Evolutionary conservation across 2,888 invertebrate species (phyloP), one percentile per base, ranked within the genome.

Genomic region (Limnephilus rhombicus): DNA sequence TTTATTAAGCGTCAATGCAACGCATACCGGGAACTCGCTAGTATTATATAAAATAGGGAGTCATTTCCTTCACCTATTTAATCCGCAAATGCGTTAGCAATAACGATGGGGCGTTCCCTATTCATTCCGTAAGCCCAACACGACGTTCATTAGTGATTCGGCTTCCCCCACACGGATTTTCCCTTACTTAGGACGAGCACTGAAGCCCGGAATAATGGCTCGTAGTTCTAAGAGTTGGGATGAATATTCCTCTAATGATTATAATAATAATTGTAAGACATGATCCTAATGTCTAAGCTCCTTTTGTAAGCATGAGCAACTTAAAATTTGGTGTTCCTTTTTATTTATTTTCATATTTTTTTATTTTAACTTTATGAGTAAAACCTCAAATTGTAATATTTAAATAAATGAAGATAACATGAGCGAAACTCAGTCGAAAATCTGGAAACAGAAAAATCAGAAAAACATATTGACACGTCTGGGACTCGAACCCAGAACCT

Each of bases 51-150:
- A 45, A 45, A 12, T 45, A 45, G 45, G 45, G 11, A 45, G 45
- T 45, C 45, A 12, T 45, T 83, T 83, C 29, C 18, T 83, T 12
- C 9, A 29, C 29, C 31, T 2, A 13, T 82, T 82, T 82, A 83
- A 83, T 83, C 37, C 31, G 18, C 83, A 83, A 83, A 83, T 31
- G 83, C 29, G 83, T 83, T n/a, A 83, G 83, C 83, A 83, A 34
- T 83, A 37, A 83, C 3, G 31, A 83, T 34, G 83, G 82, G 15
- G 29, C 31, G 83, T 83, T 24, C 7, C 37, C 13, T 5, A 83
- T 83, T 83, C 83, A 83, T 83, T 34, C 31, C 83, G 37, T 34
- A 31, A 83, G 31, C 83, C 37, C 12, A 37, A 83, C 83, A 83
- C 31, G 83, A 83, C 34, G 37, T 83, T 83, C 83, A 83, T 83